These are phyloP conservation scores for Papilio polyxenes DNA, from an alignment of 1,140 invertebrate species.

Conservation along the genomic window DNA sequence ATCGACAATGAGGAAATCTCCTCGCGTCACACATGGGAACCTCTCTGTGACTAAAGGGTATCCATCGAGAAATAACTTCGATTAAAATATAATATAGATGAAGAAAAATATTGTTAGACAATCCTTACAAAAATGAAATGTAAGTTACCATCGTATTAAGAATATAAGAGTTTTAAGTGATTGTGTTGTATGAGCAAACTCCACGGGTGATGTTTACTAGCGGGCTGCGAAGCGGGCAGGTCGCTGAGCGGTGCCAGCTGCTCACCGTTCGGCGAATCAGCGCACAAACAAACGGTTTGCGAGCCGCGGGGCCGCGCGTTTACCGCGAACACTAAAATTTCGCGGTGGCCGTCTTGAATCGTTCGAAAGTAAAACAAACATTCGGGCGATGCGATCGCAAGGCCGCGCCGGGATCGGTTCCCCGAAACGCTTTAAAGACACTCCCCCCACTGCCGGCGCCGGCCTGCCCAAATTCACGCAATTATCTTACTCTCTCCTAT, in stretches of 20 bases:
- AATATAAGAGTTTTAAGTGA: neutral
- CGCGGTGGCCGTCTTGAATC: conserved; percentile 72
- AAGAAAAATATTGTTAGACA: neutral
- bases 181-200: conserved; percentile 30
- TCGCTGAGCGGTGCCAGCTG: conserved; percentile 61
- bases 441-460: conserved; percentile 11
- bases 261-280: conserved; percentile 66
- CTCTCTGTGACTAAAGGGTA: neutral
- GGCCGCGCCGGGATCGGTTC: conserved; percentile 66
- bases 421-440: conserved; percentile 52
- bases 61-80: neutral
- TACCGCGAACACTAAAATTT: conserved; percentile 70
- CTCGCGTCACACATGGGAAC: conserved; percentile 35
- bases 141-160: neutral
- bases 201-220: conserved; percentile 52
- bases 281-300: conserved; percentile 69
- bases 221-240: conserved; percentile 53
- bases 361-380: conserved; percentile 75
- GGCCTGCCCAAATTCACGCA: neutral
- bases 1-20: conserved; percentile 56
- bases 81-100: neutral
- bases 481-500: conserved; percentile 10
- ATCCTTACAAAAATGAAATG: neutral
- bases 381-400: conserved; percentile 69
- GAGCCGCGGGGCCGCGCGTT: conserved; percentile 52